Evolutionary conservation across 2,888 invertebrate genomes (phyloP), one percentile per base, ranked within the genome.

Genomic region (Tetranychus truncatus): DNA sequence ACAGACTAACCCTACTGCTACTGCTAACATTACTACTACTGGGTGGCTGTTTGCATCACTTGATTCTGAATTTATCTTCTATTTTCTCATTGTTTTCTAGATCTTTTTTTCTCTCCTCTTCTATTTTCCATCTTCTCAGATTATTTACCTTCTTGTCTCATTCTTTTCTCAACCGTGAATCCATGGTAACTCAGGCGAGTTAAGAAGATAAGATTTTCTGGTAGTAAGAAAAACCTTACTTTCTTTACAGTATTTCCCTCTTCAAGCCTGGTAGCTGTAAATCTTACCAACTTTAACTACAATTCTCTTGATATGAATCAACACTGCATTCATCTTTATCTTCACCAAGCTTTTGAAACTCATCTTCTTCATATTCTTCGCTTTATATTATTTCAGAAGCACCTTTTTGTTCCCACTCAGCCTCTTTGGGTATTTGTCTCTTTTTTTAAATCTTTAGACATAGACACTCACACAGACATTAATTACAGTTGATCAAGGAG

Each of bases 111-210:
- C 6, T 46, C 46, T 46, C 55, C 15, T 15, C 15, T 15, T 5
- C 55, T 55, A 9, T 55, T 55, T 15, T 55, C 55, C 55, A 55
- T 55, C 55, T 55, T 55, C 55, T 55, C 15, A 55, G 55, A 55
- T 55, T 55, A 55, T 55, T 55, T 55, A 55, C 55, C 55, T 55
- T 55, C 55, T 55, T 55, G 55, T 55, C 15, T 55, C 55, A 55
- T 55, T 55, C 55, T 55, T 55, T 55, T 7, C 55, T 55, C 55
- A 55, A 55, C 55, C 55, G 7, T 55, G 55, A 55, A 55, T 55
- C 55, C 55, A 55, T 55, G 55, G 55, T 55, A 55, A 55, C 55
- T 55, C 55, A 55, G 55, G 55, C 55, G 55, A 55, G 55, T 55
- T 55, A 55, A 55, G 55, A 55, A 55, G 55, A 55, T 55, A 55